Evolutionary conservation across 1,140 invertebrate genomes (phyloP).

Genomic region (Apis dorsata): DNA sequence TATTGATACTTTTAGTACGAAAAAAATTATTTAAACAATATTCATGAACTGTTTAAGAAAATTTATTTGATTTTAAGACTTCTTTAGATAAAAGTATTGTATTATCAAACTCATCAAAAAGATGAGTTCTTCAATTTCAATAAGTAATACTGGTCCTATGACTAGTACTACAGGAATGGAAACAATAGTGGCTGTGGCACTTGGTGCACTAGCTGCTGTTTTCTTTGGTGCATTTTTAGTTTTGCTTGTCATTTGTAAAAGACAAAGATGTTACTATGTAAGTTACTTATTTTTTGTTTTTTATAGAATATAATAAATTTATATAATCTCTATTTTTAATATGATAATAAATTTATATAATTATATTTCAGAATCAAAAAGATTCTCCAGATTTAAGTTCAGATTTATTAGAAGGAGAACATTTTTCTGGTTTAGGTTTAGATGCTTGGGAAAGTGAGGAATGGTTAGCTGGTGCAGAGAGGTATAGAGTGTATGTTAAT

Average conservation of each 20-base stretch:
- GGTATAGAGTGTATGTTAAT: conserved; percentile 59
- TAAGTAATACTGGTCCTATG: conserved; percentile 69
- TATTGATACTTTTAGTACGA: conserved; percentile 41
- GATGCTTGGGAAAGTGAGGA: conserved; percentile 77
- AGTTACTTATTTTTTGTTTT: conserved; percentile 16
- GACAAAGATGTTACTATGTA: conserved; percentile 79
- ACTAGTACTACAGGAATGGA: conserved; percentile 81
- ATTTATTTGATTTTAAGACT: background rate
- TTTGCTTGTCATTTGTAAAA: conserved; percentile 83
- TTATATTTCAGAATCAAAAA: conserved; percentile 71
- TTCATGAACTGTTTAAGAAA: conserved; percentile 18
- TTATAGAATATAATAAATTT: background rate
- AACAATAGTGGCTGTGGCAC: conserved; percentile 85
- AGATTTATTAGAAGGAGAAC: conserved; percentile 74
- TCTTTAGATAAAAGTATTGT: background rate
- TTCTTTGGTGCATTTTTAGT: conserved; percentile 85
- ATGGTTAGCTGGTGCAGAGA: conserved; percentile 76
- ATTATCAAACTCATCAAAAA: conserved; percentile 5
- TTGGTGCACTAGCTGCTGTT: conserved; percentile 84
- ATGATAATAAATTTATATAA: background rate
- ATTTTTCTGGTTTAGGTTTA: conserved; percentile 71
- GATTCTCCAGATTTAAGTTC: conserved; percentile 75
- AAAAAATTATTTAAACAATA: background rate
- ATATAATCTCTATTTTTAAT: too few relatives aligned
- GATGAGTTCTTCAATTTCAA: conserved; percentile 75